Evolutionary conservation across 2,888 invertebrate genomes (phyloP), one percentile per base, ranked within the genome.

Genomic region (Agrenia bidenticulata): DNA sequence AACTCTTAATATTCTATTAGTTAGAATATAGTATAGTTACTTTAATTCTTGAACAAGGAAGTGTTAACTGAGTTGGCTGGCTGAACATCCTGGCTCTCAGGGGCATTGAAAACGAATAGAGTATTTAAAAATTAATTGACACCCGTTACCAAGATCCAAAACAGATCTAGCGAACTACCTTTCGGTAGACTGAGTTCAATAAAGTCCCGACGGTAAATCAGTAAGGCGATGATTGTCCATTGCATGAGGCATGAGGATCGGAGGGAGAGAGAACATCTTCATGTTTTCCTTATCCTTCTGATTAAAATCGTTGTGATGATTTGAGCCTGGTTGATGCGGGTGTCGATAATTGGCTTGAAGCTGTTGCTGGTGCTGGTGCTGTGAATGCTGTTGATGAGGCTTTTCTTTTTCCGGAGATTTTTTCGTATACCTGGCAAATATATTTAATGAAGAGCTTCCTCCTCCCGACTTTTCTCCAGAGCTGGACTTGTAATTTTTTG

Each of bases 261-360:
- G 73, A 11, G 73, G 73, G 1, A 73, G 55, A 15, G 71, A 71
- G 60, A 73, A 73, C 70, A 73, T 69, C 63, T 70, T 73, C 59
- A 71, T 56, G 54, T 63, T 70, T 57, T 73, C 70, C 27, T 70
- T 70, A 9, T 73, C 73, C 45, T 69, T 73, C n/a, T 63, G 64
- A 26, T 69, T 64, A 39, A 63, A 67, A 61, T 67, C 66, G 55
- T 64, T 62, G 50, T 68, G 68, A 57, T 68, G 68, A 57, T 39
- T 53, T 55, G 55, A 32, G 17, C 37, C 32, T 57, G 5, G 56
- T 32, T 42, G 61, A 1, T 61, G 64, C 2, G 54, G 61, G n/a
- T 60, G 56, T 23, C 15, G 11, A 50, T 11, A 51, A 15, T 19
- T 13, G 11, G 21, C 7, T 7, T 51, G 51, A 2, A 7, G 51